These are phyloP conservation scores for Bubo bubo DNA, from an alignment of 2,113 vertebrate species.

Conservation along the genomic window DNA sequence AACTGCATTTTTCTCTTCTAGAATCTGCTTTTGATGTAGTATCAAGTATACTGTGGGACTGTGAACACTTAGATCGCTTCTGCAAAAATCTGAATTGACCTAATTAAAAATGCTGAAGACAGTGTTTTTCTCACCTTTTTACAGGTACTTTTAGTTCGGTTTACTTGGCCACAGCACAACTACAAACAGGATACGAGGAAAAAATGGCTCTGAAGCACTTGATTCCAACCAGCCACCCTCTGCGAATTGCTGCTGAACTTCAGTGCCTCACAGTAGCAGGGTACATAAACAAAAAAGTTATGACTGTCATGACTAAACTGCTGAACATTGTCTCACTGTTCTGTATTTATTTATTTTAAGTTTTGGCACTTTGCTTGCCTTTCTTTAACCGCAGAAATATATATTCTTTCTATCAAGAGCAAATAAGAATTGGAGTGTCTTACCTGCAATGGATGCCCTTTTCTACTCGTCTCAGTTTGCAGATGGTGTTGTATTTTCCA, in stretches of 20 bases:
- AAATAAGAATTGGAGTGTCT: not conserved
- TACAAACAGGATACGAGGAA: conserved; percentile 82
- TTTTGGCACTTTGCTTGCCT: not conserved
- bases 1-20: not conserved
- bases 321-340: not conserved
- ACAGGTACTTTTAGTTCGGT: conserved; percentile 97
- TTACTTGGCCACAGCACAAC: conserved; percentile 89
- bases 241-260: conserved; percentile 94
- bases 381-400: not conserved
- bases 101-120: conserved; percentile 46
- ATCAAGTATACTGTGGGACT: not conserved
- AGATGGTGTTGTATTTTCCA: not conserved
- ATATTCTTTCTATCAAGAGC: not conserved
- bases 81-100: conserved; percentile 16
- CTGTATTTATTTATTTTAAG: not conserved
- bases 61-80: not conserved
- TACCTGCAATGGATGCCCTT: not conserved
- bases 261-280: conserved; percentile 94
- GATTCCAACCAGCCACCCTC: conserved; percentile 95
- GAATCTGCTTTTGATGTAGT: conserved; percentile 45
- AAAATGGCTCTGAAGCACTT: conserved; percentile 95
- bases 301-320: not conserved
- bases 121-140: not conserved
- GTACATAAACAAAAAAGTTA: conserved; percentile 68
- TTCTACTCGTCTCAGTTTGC: not conserved